Percentiles rank a stretch among this genome's conserved stretches.
These are phyloP conservation scores for Brachyopa scutellaris DNA, from an alignment of 2,888 invertebrate genomes.

Conservation along the genomic window DNA sequence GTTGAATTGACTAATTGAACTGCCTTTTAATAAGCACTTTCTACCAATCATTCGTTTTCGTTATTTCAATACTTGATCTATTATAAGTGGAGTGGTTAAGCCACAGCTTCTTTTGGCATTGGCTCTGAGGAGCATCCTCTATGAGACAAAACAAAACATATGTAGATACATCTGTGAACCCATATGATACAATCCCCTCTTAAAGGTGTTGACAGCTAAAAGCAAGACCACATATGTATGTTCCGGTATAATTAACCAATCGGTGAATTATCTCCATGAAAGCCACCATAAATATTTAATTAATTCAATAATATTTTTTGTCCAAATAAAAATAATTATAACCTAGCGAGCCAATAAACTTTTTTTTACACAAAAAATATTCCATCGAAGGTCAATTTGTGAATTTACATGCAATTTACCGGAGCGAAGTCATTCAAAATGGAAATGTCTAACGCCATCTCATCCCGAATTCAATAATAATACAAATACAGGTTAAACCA, in stretches of 20 bases:
- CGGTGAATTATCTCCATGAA: neutral
- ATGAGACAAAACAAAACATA: too few relatives aligned
- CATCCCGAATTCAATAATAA: too few relatives aligned
- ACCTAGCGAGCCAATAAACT: neutral
- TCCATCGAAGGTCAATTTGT: neutral
- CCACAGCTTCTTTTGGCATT: too few relatives aligned
- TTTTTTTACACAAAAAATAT: slow-evolving; percentile 5
- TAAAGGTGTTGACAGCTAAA: neutral
- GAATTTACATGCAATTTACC: neutral
- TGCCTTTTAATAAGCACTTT: too few relatives aligned
- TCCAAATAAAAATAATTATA: slow-evolving; percentile 24
- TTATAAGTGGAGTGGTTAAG: too few relatives aligned
- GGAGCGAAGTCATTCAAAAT: slow-evolving; percentile 20
- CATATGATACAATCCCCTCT: too few relatives aligned
- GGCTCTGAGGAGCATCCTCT: too few relatives aligned
- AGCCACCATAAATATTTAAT: slow-evolving; percentile 7
- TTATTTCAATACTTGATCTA: too few relatives aligned
- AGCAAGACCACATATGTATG: neutral
- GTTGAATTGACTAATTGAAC: too few relatives aligned
- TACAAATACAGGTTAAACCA: too few relatives aligned
- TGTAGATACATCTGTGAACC: too few relatives aligned
- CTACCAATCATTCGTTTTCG: too few relatives aligned
- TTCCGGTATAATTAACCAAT: slow-evolving; percentile 9
- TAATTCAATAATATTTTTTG: slow-evolving; percentile 14
- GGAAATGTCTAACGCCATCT: slow-evolving; percentile 17